Conservation (phyloP, 2,888 invertebrate genomes). For the Drosophila rubida region DNA sequence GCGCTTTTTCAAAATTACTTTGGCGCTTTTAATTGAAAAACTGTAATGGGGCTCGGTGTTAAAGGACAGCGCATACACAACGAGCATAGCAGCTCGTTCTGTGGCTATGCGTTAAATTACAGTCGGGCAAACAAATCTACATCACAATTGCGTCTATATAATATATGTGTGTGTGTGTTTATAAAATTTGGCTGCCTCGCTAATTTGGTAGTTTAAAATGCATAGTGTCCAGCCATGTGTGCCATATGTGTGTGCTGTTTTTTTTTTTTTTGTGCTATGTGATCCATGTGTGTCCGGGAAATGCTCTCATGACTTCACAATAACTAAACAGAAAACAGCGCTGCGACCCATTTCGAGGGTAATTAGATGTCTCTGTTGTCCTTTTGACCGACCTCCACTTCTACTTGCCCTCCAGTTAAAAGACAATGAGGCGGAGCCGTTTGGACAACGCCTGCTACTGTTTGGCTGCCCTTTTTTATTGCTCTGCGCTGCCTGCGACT, state of each 20-base stretch:
- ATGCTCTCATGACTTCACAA: slow-evolving; percentile 56
- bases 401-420: slow-evolving; percentile 44
- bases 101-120: slow-evolving; percentile 18
- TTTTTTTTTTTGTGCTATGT: neutral
- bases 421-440: slow-evolving; percentile 29
- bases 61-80: slow-evolving; percentile 16
- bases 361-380: slow-evolving; percentile 62
- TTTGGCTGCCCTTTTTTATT: slow-evolving; percentile 16
- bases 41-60: slow-evolving; percentile 38
- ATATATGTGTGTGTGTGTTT: neutral
- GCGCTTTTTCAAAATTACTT: slow-evolving; percentile 49
- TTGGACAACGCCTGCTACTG: slow-evolving; percentile 9
- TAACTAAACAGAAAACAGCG: slow-evolving; percentile 49
- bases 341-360: slow-evolving; percentile 40
- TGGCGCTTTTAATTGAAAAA: slow-evolving; percentile 61
- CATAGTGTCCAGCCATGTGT: slow-evolving; percentile 48
- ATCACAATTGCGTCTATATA: neutral
- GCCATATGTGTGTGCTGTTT: slow-evolving; percentile 16
- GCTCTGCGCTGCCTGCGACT: slow-evolving; percentile 10
- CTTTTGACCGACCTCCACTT: slow-evolving; percentile 22
- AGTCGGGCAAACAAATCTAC: neutral
- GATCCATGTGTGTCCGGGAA: slow-evolving; percentile 42
- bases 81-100: slow-evolving; percentile 9
- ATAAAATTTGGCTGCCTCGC: slow-evolving; percentile 33
- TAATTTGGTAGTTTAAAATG: slow-evolving; percentile 64